These are phyloP conservation scores for Lophius piscatorius DNA, from an alignment of 2,113 vertebrate species.

Conservation along the genomic window DNA sequence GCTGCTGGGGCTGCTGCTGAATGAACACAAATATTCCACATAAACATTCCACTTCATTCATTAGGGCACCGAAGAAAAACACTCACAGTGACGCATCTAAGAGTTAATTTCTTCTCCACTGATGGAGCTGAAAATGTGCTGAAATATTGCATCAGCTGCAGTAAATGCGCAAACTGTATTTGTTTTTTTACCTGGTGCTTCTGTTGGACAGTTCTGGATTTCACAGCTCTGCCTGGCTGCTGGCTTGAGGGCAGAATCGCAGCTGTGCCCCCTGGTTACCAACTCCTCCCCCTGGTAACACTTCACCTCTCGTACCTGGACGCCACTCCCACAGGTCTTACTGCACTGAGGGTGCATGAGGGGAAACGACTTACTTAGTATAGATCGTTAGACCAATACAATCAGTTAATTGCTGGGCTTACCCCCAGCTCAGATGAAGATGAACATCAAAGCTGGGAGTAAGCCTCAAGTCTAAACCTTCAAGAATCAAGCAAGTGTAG, in stretches of 20 bases:
- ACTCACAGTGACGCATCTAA: neutral
- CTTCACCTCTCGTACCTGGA: constrained; percentile 85
- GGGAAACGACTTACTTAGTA: neutral
- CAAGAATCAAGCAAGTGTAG: too few relatives aligned
- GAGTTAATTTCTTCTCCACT: neutral
- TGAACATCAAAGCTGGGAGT: too few relatives aligned
- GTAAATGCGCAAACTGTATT: neutral
- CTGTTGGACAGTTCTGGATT: constrained; percentile 77
- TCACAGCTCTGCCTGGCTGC: constrained; percentile 82
- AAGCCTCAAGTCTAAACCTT: too few relatives aligned
- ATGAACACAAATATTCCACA: constrained; percentile 2
- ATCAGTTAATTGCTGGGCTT: constrained; percentile 2
- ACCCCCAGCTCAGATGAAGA: neutral
- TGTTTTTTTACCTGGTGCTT: constrained; percentile 75
- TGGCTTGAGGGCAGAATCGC: constrained; percentile 77
- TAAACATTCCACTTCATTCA: neutral
- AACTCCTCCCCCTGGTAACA: constrained; percentile 85
- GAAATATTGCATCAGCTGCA: constrained; percentile 8
- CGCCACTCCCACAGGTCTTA: constrained; percentile 85
- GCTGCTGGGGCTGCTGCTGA: constrained; percentile 30
- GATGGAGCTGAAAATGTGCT: neutral
- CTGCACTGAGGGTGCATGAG: constrained; percentile 80
- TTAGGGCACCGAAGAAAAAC: neutral
- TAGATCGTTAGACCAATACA: too few relatives aligned
- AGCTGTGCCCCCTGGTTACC: constrained; percentile 79